These are phyloP conservation scores for Drosophila sechellia DNA, from an alignment of 1,140 invertebrate species.

Conservation along the genomic window DNA sequence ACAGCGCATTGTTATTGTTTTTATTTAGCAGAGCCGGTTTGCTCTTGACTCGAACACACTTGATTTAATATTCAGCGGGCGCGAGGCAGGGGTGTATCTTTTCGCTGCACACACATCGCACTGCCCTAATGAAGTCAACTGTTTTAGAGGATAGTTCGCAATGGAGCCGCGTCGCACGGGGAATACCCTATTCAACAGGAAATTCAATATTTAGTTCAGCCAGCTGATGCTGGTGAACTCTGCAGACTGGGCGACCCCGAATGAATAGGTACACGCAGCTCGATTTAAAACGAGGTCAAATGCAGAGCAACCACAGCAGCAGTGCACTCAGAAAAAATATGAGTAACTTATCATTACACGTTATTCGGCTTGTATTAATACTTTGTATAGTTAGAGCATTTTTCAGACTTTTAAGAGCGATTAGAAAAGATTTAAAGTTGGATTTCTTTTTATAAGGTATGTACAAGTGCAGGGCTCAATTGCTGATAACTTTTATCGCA, in stretches of 20 bases:
- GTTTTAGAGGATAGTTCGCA: conserved; percentile 3
- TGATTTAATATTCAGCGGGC: conserved; percentile 65
- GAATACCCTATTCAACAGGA: conserved; percentile 11
- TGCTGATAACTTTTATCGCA: conserved; percentile 66
- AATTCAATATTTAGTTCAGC: background rate
- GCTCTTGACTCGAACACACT: conserved; percentile 61
- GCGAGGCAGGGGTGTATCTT: conserved; percentile 55
- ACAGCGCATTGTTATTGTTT: conserved; percentile 34
- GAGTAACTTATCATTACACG: no score
- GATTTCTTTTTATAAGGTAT: no score
- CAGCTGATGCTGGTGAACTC: background rate
- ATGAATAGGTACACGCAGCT: conserved; percentile 11
- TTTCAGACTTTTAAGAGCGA: no score
- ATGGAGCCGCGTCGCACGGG: conserved; percentile 4
- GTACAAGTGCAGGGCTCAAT: conserved; percentile 14
- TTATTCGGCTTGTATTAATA: no score
- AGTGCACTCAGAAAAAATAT: conserved; percentile 3
- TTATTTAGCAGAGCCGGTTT: conserved; percentile 70
- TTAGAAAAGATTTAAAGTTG: no score
- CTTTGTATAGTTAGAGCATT: no score
- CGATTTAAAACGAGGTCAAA: conserved; percentile 72
- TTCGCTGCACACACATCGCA: background rate
- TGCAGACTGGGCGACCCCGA: conserved; percentile 14
- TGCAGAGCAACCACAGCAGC: conserved; percentile 48
- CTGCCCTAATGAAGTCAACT: conserved; percentile 26